phyloP scores from a whole-genome alignment of 2,113 vertebrate genomes.

The Dascyllus trimaculatus region DNA sequence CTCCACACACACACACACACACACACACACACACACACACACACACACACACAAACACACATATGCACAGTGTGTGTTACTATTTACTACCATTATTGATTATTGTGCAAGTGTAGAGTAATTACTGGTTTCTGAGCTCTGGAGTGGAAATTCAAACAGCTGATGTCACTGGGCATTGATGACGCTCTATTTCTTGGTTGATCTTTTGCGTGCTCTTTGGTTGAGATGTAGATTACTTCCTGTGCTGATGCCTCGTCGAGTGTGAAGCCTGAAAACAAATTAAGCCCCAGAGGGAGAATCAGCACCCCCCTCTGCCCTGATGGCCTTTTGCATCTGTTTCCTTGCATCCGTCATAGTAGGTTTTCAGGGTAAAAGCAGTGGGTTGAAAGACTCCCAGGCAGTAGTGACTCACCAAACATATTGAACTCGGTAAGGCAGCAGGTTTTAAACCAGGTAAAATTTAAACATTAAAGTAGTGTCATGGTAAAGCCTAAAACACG shows the following conservation, averaged over 20 bases:
- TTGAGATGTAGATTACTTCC: slow-evolving; percentile 48
- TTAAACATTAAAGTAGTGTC: no score
- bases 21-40: not conserved
- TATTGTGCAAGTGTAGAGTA: not conserved
- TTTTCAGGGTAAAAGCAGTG: slow-evolving; percentile 8
- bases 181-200: slow-evolving; percentile 9
- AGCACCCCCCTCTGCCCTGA: not conserved
- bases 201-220: slow-evolving; percentile 17
- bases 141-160: slow-evolving; percentile 40
- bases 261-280: slow-evolving; percentile 56
- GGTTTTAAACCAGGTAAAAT: not conserved
- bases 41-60: not conserved
- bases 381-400: slow-evolving; percentile 2
- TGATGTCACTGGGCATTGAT: slow-evolving; percentile 19
- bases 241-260: slow-evolving; percentile 29
- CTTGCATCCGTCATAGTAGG: slow-evolving; percentile 23
- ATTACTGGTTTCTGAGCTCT: slow-evolving; percentile 28
- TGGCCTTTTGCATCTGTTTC: slow-evolving; percentile 51
- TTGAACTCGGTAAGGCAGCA: not conserved
- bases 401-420: not conserved
- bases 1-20: not conserved
- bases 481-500: no score
- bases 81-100: not conserved
- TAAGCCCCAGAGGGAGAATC: slow-evolving; percentile 21
- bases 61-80: not conserved